These are phyloP conservation scores for Macroteleia sp. DNA, from an alignment of 2,888 invertebrate species.

Conservation along the genomic window DNA sequence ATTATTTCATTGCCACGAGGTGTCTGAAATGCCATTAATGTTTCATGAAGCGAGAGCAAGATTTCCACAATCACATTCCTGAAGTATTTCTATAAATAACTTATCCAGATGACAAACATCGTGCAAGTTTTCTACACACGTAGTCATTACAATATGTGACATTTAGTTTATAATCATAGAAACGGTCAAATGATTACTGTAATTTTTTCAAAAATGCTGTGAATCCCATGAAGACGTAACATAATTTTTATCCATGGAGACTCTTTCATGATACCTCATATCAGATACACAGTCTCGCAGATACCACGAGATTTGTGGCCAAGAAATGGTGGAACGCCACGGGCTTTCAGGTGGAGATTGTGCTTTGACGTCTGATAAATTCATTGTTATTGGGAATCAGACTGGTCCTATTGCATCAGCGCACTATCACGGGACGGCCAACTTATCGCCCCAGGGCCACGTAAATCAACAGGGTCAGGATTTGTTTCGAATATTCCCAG, in stretches of 20 bases:
- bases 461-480: constrained; percentile 75
- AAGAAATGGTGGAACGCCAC: constrained; percentile 71
- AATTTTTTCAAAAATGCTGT: not conserved
- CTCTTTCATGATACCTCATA: constrained; percentile 71
- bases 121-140: constrained; percentile 4
- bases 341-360: constrained; percentile 87
- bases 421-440: constrained; percentile 64
- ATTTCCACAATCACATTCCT: constrained; percentile 57
- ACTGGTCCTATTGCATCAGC: constrained; percentile 76
- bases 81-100: constrained; percentile 45
- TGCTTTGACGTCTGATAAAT: constrained; percentile 91
- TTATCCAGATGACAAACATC: constrained; percentile 24
- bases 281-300: constrained; percentile 71
- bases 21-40: constrained; percentile 63
- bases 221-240: not conserved
- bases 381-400: constrained; percentile 91
- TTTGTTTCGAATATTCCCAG: constrained; percentile 64
- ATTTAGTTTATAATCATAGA: constrained; percentile 3
- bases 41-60: constrained; percentile 59
- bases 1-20: constrained; percentile 65
- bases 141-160: not conserved
- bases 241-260: constrained; percentile 7
- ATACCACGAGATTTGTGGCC: constrained; percentile 78
- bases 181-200: not conserved
- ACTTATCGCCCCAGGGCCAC: constrained; percentile 75